Evolutionary conservation across 2,113 vertebrate species (phyloP).

Genomic region (Rhegmatorhina hoffmannsi): DNA sequence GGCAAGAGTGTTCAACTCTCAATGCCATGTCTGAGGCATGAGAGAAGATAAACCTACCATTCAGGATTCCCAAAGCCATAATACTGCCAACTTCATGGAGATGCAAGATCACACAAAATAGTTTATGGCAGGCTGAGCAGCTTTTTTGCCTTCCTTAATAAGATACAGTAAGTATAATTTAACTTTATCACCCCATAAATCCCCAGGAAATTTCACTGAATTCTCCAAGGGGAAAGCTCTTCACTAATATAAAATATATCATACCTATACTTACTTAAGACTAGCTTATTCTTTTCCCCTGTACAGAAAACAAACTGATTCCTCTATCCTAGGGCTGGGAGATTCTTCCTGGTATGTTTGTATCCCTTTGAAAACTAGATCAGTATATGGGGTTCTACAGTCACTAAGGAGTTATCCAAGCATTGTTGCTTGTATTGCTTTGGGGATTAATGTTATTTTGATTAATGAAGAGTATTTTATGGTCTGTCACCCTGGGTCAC

Average conservation of each 20-base stretch:
- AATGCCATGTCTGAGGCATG: rapidly evolving
- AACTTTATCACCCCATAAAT: not conserved
- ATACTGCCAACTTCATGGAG: not conserved
- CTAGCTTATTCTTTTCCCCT: not conserved
- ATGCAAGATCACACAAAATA: not conserved
- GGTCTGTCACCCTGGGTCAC: not conserved
- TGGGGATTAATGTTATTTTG: not conserved
- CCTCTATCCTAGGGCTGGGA: not conserved
- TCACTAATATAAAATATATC: not conserved
- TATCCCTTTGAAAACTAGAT: not conserved
- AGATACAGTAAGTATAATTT: not conserved
- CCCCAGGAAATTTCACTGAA: not conserved
- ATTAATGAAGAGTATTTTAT: not conserved
- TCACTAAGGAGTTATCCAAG: not conserved
- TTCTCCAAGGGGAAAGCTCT: not conserved
- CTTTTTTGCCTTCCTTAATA: not conserved
- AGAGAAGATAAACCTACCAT: not conserved
- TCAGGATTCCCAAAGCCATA: not conserved
- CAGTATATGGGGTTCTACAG: not conserved
- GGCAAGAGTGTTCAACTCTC: not conserved
- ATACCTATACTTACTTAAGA: not conserved
- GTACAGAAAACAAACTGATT: not conserved
- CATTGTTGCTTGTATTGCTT: not conserved
- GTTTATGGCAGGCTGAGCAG: not conserved
- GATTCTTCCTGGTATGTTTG: rapidly evolving